Evolutionary conservation across 2,888 invertebrate genomes (phyloP).

Genomic region (Incurvaria masculella): DNA sequence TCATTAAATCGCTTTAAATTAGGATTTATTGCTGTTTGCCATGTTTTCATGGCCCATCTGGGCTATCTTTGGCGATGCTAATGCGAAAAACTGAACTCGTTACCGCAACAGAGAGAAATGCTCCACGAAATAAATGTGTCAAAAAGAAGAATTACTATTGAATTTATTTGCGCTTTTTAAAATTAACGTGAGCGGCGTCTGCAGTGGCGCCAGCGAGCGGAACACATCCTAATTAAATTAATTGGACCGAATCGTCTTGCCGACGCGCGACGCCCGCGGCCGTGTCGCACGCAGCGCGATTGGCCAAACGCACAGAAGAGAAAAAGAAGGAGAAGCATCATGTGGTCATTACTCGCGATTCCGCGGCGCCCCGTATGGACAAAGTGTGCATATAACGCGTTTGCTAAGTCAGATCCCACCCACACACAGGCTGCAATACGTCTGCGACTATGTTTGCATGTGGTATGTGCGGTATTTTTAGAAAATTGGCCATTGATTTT

Average conservation of each 20-base stretch:
- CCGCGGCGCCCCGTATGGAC: too few species aligned
- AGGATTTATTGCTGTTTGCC: not conserved
- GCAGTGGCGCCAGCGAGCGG: constrained; percentile 31
- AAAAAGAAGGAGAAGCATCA: too few species aligned
- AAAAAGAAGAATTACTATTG: not conserved
- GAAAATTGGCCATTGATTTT: too few species aligned
- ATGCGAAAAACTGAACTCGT: not conserved
- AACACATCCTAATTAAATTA: constrained; percentile 53
- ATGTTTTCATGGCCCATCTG: not conserved
- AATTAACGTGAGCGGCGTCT: constrained; percentile 20
- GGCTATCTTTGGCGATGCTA: not conserved
- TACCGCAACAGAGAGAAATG: not conserved
- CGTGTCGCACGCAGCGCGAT: not conserved
- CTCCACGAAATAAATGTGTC: not conserved
- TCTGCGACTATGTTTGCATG: too few species aligned
- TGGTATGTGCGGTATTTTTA: too few species aligned
- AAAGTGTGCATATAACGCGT: too few species aligned
- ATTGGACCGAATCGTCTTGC: constrained; percentile 36
- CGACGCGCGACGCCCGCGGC: not conserved
- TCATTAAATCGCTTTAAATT: constrained; percentile 26
- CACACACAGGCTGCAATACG: too few species aligned
- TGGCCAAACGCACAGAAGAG: too few species aligned
- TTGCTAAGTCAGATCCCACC: too few species aligned
- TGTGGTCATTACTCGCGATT: too few species aligned
- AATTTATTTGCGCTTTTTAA: not conserved